Base-by-base conservation (phyloP, 2,113 vertebrate genomes). In the Takifugu flavidus region DNA sequence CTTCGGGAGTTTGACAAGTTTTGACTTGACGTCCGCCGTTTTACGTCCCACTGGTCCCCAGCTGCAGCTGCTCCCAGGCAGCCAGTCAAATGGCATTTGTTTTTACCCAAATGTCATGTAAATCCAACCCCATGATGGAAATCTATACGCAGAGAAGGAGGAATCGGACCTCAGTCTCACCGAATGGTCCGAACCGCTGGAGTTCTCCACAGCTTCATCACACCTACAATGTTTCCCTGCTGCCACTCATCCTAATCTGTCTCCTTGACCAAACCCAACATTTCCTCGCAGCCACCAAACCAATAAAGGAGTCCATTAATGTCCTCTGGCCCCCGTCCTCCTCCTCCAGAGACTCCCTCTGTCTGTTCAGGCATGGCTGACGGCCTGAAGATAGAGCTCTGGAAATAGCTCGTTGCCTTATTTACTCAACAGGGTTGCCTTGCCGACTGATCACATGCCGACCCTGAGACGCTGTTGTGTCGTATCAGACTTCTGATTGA, bases 361-460 rank as follows among this genome's bases (percentile, higher is more conserved):
- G 67, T 67, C 65, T 59, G 2, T 67, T 73, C 59, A 73, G 55
- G 68, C 62, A 2, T 10, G 53, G 55, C 15, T 44, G 52, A 74
- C 67, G 46, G 67, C 54, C 68, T 74, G 57, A 63, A 85, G 77
- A 80, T 29, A 61, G 34, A 62, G 29, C 61, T 72, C 83, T 82
- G 63, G 68, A 79, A 85, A 86, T 77, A 84, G 72, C 67, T 55
- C 67, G 42, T 45, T 2, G 53, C 62, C 49, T 51, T 82, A 72
- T 86, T 80, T 75, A 76, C 60, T 54, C 67, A 75, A 49, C 57
- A 70, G 47, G 15, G 78, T 82, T 56, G 74, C 67, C 72, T 13
- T 50, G 60, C n/a, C 45, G 12, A 73, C 70, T 2, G 61, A 74
- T 83, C 84, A 82, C 78, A 83, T 58, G 76, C 54, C 55, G 58